Percentiles rank a stretch among this genome's conserved stretches.
These are phyloP conservation scores for Xiphorhynchus elegans DNA, from an alignment of 2,113 vertebrate species.

Conservation along the genomic window DNA sequence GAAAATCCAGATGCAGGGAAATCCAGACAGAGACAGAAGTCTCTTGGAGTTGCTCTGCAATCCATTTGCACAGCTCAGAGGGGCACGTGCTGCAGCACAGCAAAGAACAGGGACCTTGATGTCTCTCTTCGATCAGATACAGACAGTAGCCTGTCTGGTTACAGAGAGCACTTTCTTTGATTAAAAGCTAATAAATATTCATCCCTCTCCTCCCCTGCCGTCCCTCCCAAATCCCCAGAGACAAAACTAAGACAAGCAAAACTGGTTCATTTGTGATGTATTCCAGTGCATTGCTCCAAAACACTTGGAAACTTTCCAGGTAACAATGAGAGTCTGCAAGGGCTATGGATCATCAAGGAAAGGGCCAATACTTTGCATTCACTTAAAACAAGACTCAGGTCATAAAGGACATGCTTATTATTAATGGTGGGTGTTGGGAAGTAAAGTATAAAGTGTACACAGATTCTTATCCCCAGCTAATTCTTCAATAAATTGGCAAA, in stretches of 20 bases:
- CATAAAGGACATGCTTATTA: conserved; percentile 42
- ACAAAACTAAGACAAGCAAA: conserved; percentile 35
- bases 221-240: conserved; percentile 34
- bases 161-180: conserved; percentile 62
- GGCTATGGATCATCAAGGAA: conserved; percentile 2
- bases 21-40: not conserved
- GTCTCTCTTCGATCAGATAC: conserved; percentile 49
- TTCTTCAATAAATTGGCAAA: conserved; percentile 49
- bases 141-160: conserved; percentile 57
- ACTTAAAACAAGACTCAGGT: conserved; percentile 38
- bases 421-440: conserved; percentile 38
- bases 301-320: conserved; percentile 45
- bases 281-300: not conserved
- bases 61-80: not conserved
- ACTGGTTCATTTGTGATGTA: conserved; percentile 48
- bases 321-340: not conserved
- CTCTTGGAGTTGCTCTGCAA: not conserved
- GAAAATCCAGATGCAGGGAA: not conserved
- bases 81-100: not conserved
- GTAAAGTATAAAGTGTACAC: conserved; percentile 20
- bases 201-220: conserved; percentile 43
- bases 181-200: conserved; percentile 69
- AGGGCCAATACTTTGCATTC: conserved; percentile 18
- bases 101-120: conserved; percentile 35
- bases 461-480: conserved; percentile 57